Evolutionary conservation across 2,888 invertebrate genomes (phyloP), one percentile per base, ranked within the genome.

Genomic region (Tortrix viridana): DNA sequence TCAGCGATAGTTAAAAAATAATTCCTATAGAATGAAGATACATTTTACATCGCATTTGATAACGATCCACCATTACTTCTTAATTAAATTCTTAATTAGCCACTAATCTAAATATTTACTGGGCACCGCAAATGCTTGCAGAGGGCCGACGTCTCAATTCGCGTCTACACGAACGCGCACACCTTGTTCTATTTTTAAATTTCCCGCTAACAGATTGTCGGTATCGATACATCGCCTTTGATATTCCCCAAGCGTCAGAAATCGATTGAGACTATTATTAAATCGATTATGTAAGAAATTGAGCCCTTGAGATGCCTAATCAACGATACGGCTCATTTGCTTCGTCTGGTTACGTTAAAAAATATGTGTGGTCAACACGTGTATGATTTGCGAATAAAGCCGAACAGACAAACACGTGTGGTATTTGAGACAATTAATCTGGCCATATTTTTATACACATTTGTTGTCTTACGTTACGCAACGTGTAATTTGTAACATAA

Each of bases 211-310:
- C 19, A 46, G 38, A 38, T 49, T 16, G 50, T 50, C 50, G 9
- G 46, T 16, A 38, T 37, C 19, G 49, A 54, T 54, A 23, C 37
- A 44, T 43, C 60, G 55, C 16, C 43, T 48, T 43, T 26, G 57
- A 43, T 47, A 53, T 63, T 48, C 32, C 47, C 41, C 52, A 57
- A 52, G 47, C 57, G 47, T 37, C 58, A n/a, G 52, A 52, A 52
- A 62, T 38, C 62, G 62, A 62, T 62, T 38, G 49, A 55, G 38
- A 20, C 57, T 63, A 63, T 63, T 57, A 63, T 57, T 63, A 18
- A 46, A 58, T 19, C 57, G 57, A 63, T 63, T 63, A 58, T 58
- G 22, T 14, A 41, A 41, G 9, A 20, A 43, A 53, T 53, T 58
- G 32, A 47, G 53, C 63, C 58, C 57, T 63, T 58, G 63, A 63